Evolutionary conservation across 2,888 invertebrate genomes (phyloP), one percentile per base, ranked within the genome.

Genomic region (Luperina testacea): DNA sequence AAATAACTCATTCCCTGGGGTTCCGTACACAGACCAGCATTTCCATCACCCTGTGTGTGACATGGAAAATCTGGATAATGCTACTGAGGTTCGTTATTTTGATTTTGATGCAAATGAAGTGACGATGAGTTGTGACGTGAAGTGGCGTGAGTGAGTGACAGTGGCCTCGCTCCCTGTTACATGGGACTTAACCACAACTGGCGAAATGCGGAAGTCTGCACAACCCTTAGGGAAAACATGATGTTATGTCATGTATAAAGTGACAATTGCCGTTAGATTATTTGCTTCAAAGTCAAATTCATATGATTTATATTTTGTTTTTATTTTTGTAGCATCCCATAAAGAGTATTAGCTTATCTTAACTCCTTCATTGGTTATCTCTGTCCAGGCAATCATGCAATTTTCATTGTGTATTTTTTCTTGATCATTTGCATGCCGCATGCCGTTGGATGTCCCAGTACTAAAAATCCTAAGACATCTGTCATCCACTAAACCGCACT

Each of bases 11-110:
- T 98, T 97, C 86, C 97, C 97, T 1, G 97, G 92, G 0, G 97
- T 98, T 1, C 97, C 97, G 0, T 98, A 97, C 88, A 91, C 94
- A 0, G 89, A 90, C 0, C 91, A 92, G 0, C 97, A 98, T 92
- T 98, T 98, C 90, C 97, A 97, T 80, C 48, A 90, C 11, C 92
- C 93, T 2, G 95, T 96, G 70, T 94, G 95, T 9, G 93, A 96
- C 71, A 95, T 97, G 63, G 86, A 93, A 3, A 93, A 97, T 89
- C 96, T 87, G 0, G 92, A 97, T 42, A 96, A 98, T 89, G 93
- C 96, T 4, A 85, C 87, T 42, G 96, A 97, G 93, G 97, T 98
- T 77, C 65, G 89, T 89, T 32, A 27, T 42, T 15, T 32, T 32
- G 7, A 72, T 17, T 65, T 57, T 24, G 24, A 24, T 17, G n/a